Conservation (phyloP, 2,797 vertebrate genomes). For the Mareca strepera region DNA sequence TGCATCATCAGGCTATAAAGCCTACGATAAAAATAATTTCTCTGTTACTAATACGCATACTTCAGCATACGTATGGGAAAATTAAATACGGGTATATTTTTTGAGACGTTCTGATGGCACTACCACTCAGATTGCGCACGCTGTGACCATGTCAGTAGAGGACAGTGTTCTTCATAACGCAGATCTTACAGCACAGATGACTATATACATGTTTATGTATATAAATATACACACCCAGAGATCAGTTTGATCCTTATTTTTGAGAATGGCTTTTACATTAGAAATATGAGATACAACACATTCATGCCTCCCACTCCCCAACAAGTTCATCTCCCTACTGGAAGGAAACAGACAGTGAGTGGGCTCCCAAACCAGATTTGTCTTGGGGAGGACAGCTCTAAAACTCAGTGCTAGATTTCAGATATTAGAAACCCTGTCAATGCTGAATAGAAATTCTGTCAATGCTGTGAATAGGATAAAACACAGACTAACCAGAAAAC, state of each 20-base stretch:
- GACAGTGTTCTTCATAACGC: fast-evolving
- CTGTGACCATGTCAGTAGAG: fast-evolving
- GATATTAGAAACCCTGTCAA: background rate
- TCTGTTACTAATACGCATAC: background rate
- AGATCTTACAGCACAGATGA: background rate
- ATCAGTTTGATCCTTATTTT: background rate
- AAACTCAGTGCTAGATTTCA: background rate
- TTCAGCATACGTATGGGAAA: background rate
- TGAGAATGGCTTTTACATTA: background rate
- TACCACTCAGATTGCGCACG: fast-evolving
- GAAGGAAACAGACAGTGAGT: fast-evolving
- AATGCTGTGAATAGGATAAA: background rate
- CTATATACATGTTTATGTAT: background rate
- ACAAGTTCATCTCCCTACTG: background rate
- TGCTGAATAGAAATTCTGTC: too few relatives aligned
- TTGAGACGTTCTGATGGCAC: background rate
- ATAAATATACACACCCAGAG: background rate
- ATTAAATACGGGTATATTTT: background rate
- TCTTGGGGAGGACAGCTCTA: background rate
- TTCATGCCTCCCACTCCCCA: background rate
- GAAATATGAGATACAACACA: background rate
- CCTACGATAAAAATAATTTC: background rate
- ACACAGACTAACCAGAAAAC: background rate
- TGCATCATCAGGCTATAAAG: background rate
- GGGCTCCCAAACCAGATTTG: background rate